Base-by-base conservation (phyloP, 2,888 invertebrate species). In the Serripes groenlandicus region DNA sequence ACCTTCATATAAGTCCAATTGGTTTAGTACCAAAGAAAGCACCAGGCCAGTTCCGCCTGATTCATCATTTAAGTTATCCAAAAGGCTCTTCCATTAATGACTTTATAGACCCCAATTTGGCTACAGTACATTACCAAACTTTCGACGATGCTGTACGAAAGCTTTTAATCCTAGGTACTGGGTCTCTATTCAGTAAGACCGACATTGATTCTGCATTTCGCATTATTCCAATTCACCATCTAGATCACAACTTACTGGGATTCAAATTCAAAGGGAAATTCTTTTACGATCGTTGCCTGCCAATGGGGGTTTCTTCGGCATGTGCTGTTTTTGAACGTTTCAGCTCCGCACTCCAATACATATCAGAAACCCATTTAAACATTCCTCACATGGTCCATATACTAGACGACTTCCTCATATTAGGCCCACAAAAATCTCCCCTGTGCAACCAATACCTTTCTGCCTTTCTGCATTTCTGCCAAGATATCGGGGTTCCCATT, bases 11-110 rank as follows among this genome's bases (percentile, higher is more conserved):
- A 18, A 80, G 78, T 1, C 83, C 80, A 0, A 62, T 81, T n/a
- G 85, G 81, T 15, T 26, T 85, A 21, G 81, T 85, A 5, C 79
- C 79, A 28, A 85, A 77, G 49, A 86, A 81, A 32, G 54, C 42
- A 26, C 60, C 56, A 0, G 78, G 83, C 3, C 35, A 82, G 30
- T 82, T 68, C 56, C 26, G 87, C 3, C 56, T 87, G 0, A 84
- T 84, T 21, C 87, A 84, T 15, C 83, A 84, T 74, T 52, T 82
- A 0, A 79, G 75, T 28, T 73, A 34, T 56, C 84, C 80, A 18
- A 32, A 64, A 26, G 76, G 75, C 15, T 21, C 18, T 0, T 84
- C 81, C 3, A 64, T 84, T 15, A 84, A 84, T 74, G 82, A 84
- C 35, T 74, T 35, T 35, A 84, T 87, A 35, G 64, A 60, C 4